These are phyloP conservation scores for Hydrocynus forskahlii DNA, from an alignment of 2,797 vertebrate genomes.

Conservation along the genomic window DNA sequence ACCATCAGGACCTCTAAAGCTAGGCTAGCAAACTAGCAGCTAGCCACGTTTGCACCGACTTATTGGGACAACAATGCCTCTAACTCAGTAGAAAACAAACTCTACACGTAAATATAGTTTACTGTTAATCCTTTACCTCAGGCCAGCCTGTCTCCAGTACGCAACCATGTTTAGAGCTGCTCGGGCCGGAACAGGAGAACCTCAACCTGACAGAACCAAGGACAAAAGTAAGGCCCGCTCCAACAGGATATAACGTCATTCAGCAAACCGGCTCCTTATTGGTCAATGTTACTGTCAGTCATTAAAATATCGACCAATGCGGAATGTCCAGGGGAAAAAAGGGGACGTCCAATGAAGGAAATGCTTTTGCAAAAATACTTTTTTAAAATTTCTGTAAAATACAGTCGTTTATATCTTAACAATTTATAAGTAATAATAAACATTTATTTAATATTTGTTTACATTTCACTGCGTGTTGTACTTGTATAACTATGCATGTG, in stretches of 20 bases:
- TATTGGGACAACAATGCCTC: neutral
- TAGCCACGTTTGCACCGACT: neutral
- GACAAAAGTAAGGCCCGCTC: conserved; percentile 26
- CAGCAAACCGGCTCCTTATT: neutral
- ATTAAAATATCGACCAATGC: neutral
- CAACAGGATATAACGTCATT: conserved; percentile 12
- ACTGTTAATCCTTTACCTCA: conserved; percentile 24
- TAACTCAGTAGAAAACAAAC: neutral
- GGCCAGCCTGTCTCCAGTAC: conserved; percentile 55
- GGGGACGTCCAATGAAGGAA: no score
- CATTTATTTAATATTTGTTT: no score
- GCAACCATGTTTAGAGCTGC: conserved; percentile 42
- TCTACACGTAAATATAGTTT: no score
- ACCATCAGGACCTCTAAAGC: no score
- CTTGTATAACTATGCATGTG: no score
- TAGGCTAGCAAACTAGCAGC: no score
- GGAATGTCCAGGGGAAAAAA: neutral
- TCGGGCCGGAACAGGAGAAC: neutral
- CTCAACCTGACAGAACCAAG: conserved; percentile 24
- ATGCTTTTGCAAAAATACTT: no score
- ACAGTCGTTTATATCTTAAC: no score
- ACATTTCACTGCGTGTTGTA: no score
- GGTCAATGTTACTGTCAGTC: conserved; percentile 19
- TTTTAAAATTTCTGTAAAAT: no score
- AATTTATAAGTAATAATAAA: no score